Conservation (phyloP, 2,797 vertebrate genomes). For the Sebastes diaconus region DNA sequence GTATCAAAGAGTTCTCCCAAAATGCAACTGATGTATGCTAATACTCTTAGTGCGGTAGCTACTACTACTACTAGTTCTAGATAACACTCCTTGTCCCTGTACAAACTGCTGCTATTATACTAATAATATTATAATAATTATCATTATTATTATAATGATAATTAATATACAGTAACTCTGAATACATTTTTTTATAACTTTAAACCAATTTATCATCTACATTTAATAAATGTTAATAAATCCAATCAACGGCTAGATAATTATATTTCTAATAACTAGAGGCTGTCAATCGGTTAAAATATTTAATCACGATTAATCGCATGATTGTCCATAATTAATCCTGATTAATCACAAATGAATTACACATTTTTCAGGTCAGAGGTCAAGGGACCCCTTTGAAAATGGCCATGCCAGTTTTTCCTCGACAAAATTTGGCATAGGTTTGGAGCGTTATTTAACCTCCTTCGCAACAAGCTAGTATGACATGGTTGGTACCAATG, state of each 20-base stretch:
- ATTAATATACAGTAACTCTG: not conserved
- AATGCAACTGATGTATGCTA: not conserved
- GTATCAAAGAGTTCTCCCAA: not conserved
- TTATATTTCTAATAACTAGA: not conserved
- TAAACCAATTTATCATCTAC: not conserved
- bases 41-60: not conserved
- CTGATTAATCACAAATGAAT: too few relatives aligned
- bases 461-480: too few relatives aligned
- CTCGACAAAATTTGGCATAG: fast-evolving
- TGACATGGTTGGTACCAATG: too few relatives aligned
- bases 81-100: not conserved
- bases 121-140: too few relatives aligned
- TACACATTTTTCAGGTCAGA: too few relatives aligned
- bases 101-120: not conserved
- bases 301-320: too few relatives aligned
- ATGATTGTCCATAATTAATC: too few relatives aligned
- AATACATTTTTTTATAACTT: not conserved
- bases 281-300: too few relatives aligned
- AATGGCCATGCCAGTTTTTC: too few relatives aligned
- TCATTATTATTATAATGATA: too few relatives aligned
- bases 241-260: not conserved
- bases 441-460: too few relatives aligned
- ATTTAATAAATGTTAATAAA: not conserved
- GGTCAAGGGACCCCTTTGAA: too few relatives aligned
- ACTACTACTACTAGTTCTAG: not conserved